Base-by-base conservation (phyloP, 2,888 invertebrate genomes). In the Pimpla rufipes region DNA sequence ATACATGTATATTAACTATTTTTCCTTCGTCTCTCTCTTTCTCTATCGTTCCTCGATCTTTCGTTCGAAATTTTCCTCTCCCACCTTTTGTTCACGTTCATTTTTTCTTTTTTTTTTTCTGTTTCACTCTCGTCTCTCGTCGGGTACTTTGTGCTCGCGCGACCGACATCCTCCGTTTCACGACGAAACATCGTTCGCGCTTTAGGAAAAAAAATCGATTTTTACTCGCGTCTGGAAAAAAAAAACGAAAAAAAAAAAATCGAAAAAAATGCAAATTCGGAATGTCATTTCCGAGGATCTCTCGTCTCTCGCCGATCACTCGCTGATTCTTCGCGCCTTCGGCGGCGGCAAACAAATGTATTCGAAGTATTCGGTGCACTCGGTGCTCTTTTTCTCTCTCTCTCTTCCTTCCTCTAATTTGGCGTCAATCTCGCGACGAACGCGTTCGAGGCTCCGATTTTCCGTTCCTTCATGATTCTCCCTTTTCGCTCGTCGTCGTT, bases 1-100 rank as follows among this genome's bases (percentile, higher is more conserved):
- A 89, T 88, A 90, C 90, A 89, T 88, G 85, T 85, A 45, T 85
- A 70, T 80, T 62, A 80, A 76, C 78, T 79, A 71, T 68, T 59
- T 87, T 81, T 86, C n/a, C 59, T 67, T 85, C 29, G 29, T 83
- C 71, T 84, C 78, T 85, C 8, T 35, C 52, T 11, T 50, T 83
- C 71, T 84, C 78, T 85, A 13, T 35, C 52, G n/a, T 50, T 64
- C 52, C 4, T 55, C 23, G 13, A 21, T 13, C 55, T 11, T 55
- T 62, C 62, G 18, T 40, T 64, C 13, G 4, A 11, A 52, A 18
- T 21, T 68, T 21, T 13, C 42, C 4, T 64, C n/a, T 47, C 13
- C 23, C 13, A 35, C 16, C 1, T 70, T 35, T 42, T n/a, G n/a
- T 57, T 37, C 37, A 7, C 23, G 23, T 35, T 13, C 2, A n/a